Evolutionary conservation across 2,797 vertebrate genomes (phyloP), one percentile per base, ranked within the genome.

Genomic region (Xenopus petersii): DNA sequence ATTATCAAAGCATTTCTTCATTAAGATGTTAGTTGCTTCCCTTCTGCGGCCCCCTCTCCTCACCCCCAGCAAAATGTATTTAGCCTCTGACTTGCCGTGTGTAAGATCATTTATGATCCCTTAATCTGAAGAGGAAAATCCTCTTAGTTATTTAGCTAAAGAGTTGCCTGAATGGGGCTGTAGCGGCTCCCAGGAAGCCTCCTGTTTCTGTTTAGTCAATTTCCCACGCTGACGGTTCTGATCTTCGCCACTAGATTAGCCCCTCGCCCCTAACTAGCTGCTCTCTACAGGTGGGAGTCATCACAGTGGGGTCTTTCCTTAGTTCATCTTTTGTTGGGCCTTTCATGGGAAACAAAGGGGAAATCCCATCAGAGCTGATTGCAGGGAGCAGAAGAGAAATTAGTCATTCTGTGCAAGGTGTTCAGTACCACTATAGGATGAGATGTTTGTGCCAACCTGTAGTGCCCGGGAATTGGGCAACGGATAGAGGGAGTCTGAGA

Each of bases 101-200:
- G 79, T 73, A 76, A 83, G 84, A 82, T 82, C 59, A 81, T 80
- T 70, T 82, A 81, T 83, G 85, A 88, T 85, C 83, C 69, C 81
- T 84, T 84, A 85, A 84, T 84, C 82, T 84, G 82, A 86, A 82
- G 82, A 80, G 66, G 81, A 83, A 89, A 89, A 89, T 89, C 87
- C 84, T 86, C 83, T 87, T 87, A 85, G 81, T 78, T 85, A 81
- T 83, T 82, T 83, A 82, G 58, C 74, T 81, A 81, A 83, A 75
- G 81, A 75, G n/a, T 64, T 59, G 49, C 2, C 74, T 81, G 78
- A 84, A 69, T 54, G 73, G 73, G 60, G 74, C 80, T 1, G 78
- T 77, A 0, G 9, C 71, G 64, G 76, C 80, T 79, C 42, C 72
- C 11, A 0, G 17, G 26, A 6, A 0, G 11, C 33, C 21, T 69